A percentile compares a stretch with the other conserved stretches of the same genome.
These are phyloP conservation scores for Bhutanitis thaidina DNA, from an alignment of 2,888 invertebrate genomes.

Conservation along the genomic window DNA sequence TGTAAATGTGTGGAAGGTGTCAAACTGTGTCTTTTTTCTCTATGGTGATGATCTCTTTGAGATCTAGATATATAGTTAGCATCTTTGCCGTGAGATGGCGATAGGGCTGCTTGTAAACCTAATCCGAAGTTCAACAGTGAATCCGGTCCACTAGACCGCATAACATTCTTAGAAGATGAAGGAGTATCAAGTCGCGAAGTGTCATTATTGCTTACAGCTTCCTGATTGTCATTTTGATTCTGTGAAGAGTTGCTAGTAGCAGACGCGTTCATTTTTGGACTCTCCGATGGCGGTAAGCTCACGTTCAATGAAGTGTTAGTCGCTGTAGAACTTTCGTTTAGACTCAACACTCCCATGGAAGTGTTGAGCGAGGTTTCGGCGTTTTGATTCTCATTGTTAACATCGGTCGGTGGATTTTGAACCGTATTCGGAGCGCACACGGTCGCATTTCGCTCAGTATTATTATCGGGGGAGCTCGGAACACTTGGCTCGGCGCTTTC, in stretches of 20 bases:
- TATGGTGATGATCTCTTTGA: slow-evolving; percentile 53
- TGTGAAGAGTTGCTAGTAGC: slow-evolving; percentile 34
- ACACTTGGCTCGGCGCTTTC: slow-evolving; percentile 86
- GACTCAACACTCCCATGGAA: slow-evolving; percentile 61
- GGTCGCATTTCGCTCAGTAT: slow-evolving; percentile 48
- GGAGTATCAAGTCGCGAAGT: slow-evolving; percentile 47
- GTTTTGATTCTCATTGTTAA: slow-evolving; percentile 42
- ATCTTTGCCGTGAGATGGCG: slow-evolving; percentile 62
- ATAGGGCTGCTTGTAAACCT: slow-evolving; percentile 61
- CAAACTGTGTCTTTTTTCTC: slow-evolving; percentile 79
- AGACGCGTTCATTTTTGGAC: slow-evolving; percentile 53
- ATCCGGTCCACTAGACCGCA: slow-evolving; percentile 52
- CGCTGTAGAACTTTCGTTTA: slow-evolving; percentile 70
- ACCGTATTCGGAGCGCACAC: slow-evolving; percentile 32
- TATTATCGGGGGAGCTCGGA: slow-evolving; percentile 82
- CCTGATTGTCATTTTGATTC: slow-evolving; percentile 41
- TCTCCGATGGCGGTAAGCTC: slow-evolving; percentile 60
- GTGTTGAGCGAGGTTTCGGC: slow-evolving; percentile 42
- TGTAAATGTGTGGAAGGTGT: slow-evolving; percentile 64
- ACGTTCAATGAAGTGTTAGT: slow-evolving; percentile 71
- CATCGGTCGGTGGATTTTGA: slow-evolving; percentile 38
- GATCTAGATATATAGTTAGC: slow-evolving; percentile 42
- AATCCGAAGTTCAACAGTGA: slow-evolving; percentile 60
- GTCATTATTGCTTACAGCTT: slow-evolving; percentile 42
- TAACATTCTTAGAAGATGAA: slow-evolving; percentile 53